A percentile compares a stretch with the other conserved stretches of the same genome.
These are phyloP conservation scores for Sminthurinus aureus DNA, from an alignment of 2,888 invertebrate species.

Conservation along the genomic window DNA sequence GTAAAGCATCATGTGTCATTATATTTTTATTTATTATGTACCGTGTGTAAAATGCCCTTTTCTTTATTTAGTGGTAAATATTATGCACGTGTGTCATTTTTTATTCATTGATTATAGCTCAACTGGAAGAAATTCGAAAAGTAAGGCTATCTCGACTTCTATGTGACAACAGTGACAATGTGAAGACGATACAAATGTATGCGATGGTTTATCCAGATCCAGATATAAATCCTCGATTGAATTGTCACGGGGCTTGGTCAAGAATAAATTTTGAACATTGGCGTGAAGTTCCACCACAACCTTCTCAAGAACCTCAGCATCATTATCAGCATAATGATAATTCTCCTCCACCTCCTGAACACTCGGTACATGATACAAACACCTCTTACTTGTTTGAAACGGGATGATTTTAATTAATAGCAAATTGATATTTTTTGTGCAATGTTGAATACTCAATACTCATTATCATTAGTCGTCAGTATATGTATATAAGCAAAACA, in stretches of 20 bases:
- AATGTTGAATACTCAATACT: neutral
- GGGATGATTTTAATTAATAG: neutral
- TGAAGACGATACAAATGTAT: conserved; percentile 64
- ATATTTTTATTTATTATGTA: neutral
- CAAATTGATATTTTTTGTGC: neutral
- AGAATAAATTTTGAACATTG: conserved; percentile 62
- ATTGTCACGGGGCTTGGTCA: conserved; percentile 62
- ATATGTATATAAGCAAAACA: no score
- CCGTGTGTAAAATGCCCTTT: neutral
- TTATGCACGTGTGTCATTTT: neutral
- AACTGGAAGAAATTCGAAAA: conserved; percentile 64
- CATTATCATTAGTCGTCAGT: no score
- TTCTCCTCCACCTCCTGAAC: no score
- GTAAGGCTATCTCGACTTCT: conserved; percentile 63
- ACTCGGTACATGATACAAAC: neutral
- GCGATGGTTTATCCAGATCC: conserved; percentile 65
- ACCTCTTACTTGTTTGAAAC: neutral
- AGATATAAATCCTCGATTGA: conserved; percentile 64
- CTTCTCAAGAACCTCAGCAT: neutral
- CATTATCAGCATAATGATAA: no score
- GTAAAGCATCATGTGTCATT: conserved; percentile 46
- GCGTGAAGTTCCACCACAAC: conserved; percentile 60
- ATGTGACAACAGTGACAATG: conserved; percentile 65
- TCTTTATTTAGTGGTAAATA: neutral
- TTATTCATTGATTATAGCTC: conserved; percentile 61